Percentiles rank a stretch among this genome's conserved stretches.
Conservation (phyloP, 2,113 vertebrate species). For the Deroptyus accipitrinus region DNA sequence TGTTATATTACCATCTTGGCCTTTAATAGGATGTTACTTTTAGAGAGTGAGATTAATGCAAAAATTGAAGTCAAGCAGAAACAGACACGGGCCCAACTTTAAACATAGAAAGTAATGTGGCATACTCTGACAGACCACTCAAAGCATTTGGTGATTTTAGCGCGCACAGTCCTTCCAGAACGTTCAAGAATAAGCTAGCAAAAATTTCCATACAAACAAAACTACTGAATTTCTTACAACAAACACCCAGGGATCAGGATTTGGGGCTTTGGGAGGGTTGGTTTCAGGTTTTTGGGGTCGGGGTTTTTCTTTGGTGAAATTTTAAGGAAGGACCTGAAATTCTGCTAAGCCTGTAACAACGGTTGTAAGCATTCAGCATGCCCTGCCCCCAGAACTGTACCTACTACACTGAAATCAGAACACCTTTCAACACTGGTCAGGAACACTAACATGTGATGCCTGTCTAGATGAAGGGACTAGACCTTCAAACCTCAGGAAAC, state of each 20-base stretch:
- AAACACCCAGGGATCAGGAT: not conserved
- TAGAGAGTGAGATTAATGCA: not conserved
- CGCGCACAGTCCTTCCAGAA: not conserved
- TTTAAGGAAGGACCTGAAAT: not conserved
- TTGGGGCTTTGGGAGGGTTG: too few relatives aligned
- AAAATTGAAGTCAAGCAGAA: not conserved
- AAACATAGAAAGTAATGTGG: not conserved
- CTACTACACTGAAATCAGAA: not conserved
- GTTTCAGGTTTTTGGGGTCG: not conserved
- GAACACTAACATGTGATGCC: rapidly evolving
- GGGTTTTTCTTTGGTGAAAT: not conserved
- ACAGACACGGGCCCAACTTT: rapidly evolving
- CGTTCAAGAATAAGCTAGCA: not conserved
- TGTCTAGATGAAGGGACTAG: not conserved
- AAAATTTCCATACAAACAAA: not conserved
- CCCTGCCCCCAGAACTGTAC: not conserved
- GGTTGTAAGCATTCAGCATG: not conserved
- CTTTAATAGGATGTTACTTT: not conserved
- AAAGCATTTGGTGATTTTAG: not conserved
- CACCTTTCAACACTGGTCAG: not conserved
- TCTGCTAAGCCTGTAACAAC: not conserved
- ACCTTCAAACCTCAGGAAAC: not conserved
- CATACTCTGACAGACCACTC: not conserved
- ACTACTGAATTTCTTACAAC: not conserved
- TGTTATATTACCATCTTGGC: not conserved